These are phyloP conservation scores for Melipona bicolor DNA, from an alignment of 2,888 invertebrate genomes.

Conservation along the genomic window DNA sequence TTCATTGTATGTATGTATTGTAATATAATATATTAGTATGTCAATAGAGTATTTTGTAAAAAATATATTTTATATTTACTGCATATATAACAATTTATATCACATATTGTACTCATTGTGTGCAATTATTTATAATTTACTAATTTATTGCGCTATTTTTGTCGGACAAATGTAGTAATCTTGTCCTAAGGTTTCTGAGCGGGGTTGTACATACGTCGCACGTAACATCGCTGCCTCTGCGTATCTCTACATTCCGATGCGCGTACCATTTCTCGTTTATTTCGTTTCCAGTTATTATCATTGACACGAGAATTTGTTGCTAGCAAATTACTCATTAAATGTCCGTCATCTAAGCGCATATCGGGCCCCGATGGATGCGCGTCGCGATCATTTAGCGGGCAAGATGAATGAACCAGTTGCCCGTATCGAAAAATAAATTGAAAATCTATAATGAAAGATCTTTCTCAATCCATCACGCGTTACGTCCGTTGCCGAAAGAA, in stretches of 20 bases:
- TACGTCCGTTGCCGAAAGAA: slow-evolving; percentile 12
- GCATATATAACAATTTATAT: no score
- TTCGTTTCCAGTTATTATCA: slow-evolving; percentile 1
- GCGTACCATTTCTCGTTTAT: neutral
- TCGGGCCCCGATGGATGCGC: slow-evolving; percentile 4
- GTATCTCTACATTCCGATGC: slow-evolving; percentile 13
- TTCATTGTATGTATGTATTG: no score
- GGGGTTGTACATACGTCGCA: no score
- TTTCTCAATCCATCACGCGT: slow-evolving; percentile 3
- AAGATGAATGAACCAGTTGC: neutral
- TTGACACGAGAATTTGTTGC: slow-evolving; percentile 20
- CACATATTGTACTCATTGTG: no score
- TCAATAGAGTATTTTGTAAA: no score
- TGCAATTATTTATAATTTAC: no score
- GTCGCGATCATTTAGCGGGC: slow-evolving; percentile 13
- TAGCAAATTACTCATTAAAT: slow-evolving; percentile 21
- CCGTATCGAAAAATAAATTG: slow-evolving; percentile 22
- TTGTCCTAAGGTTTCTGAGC: no score
- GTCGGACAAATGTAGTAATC: no score
- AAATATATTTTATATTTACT: no score
- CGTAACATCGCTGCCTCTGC: neutral
- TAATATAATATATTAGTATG: no score
- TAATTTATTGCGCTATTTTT: no score
- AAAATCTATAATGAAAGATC: slow-evolving; percentile 27
- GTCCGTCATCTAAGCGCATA: slow-evolving; percentile 23